Evolutionary conservation across 2,797 vertebrate genomes (phyloP).

Genomic region (Cuculus canorus): DNA sequence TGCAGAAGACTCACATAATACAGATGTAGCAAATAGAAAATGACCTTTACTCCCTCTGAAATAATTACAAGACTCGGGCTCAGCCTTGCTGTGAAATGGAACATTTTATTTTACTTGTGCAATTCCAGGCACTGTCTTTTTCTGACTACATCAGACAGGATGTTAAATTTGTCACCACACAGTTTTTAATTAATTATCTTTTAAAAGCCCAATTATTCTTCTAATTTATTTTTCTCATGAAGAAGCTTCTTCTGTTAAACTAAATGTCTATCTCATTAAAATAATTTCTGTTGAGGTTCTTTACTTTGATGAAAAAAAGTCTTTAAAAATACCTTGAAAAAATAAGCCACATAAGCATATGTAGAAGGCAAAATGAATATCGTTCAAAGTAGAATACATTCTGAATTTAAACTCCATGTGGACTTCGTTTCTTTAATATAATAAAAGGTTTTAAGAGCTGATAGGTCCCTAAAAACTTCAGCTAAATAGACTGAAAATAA

Average conservation of each 20-base stretch:
- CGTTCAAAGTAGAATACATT: not conserved
- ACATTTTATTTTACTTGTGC: conserved; percentile 68
- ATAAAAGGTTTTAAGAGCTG: not conserved
- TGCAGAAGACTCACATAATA: conserved; percentile 1
- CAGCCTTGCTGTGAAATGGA: conserved; percentile 66
- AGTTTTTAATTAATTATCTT: conserved; percentile 74
- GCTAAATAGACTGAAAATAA: not conserved
- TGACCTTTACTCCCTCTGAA: conserved; percentile 73
- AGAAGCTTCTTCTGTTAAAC: conserved; percentile 54
- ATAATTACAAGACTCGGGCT: conserved; percentile 69
- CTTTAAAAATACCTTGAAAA: not conserved
- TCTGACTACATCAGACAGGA: conserved; percentile 57
- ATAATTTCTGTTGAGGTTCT: conserved; percentile 38
- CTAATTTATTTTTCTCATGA: conserved; percentile 63
- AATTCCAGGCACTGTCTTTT: conserved; percentile 64
- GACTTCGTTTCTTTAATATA: not conserved
- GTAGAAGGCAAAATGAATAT: not conserved
- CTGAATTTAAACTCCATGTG: not conserved
- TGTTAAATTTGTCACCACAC: conserved; percentile 59
- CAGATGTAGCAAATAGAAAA: conserved; percentile 59
- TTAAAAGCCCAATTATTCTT: conserved; percentile 49
- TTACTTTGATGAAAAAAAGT: not conserved
- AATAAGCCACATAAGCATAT: not conserved
- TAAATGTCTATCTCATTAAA: conserved; percentile 60
- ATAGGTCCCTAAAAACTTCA: not conserved